Conservation (phyloP, 2,888 invertebrate genomes). For the Euclidia mi region DNA sequence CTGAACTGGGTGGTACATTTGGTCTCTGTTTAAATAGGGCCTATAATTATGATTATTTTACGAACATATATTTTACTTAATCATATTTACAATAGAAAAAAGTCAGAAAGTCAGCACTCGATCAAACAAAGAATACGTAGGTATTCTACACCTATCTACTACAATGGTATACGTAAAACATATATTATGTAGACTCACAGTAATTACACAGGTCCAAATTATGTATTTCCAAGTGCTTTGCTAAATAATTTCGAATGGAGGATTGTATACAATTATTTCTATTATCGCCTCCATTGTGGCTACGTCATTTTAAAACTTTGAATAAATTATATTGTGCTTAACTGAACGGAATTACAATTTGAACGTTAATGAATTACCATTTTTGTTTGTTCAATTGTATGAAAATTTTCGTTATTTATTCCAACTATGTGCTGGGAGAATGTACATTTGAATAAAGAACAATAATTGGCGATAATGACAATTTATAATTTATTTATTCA, state of each 20-base stretch:
- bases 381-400: conserved; percentile 45
- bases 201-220: conserved; percentile 28
- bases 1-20: too few relatives aligned
- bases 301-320: conserved; percentile 74
- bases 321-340: conserved; percentile 74
- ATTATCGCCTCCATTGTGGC: conserved; percentile 62
- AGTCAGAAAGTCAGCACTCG: too few relatives aligned
- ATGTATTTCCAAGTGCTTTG: conserved; percentile 50
- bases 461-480: too few relatives aligned
- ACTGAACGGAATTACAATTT: conserved; percentile 61
- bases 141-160: too few relatives aligned
- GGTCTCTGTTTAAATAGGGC: too few relatives aligned
- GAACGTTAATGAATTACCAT: conserved; percentile 49
- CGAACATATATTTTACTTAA: too few relatives aligned
- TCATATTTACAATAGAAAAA: too few relatives aligned
- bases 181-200: conserved; percentile 13
- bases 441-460: background rate
- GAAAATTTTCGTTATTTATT: conserved; percentile 32
- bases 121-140: too few relatives aligned
- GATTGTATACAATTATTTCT: conserved; percentile 50
- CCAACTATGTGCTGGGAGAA: conserved; percentile 20
- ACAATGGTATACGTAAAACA: too few relatives aligned
- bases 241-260: conserved; percentile 56
- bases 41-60: too few relatives aligned
- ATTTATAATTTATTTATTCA: too few relatives aligned